A percentile compares a stretch with the other conserved stretches of the same genome.
Evolutionary conservation across 53 echinoderm and acorn worm species (phyloP).

Genomic region (Echinometra lucunter): DNA sequence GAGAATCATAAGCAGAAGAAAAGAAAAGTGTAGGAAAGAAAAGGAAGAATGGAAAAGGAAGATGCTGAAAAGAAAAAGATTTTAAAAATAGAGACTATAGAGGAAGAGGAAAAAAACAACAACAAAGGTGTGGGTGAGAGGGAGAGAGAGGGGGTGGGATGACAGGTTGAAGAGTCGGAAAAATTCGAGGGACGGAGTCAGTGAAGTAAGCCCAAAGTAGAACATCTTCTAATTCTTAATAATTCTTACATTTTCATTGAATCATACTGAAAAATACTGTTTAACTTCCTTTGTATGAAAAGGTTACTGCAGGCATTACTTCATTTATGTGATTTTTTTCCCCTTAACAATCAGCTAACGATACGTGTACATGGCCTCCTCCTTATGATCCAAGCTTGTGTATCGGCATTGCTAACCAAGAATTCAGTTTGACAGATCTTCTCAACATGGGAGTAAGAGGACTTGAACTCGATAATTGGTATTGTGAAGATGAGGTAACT

Average conservation of each 20-base stretch:
- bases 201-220: too few species aligned
- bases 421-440: constrained; percentile 79
- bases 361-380: constrained; percentile 82
- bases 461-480: constrained; percentile 86
- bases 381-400: constrained; percentile 70
- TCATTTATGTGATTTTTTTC: background rate
- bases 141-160: background rate
- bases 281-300: background rate
- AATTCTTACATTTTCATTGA: too few species aligned
- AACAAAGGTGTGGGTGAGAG: background rate
- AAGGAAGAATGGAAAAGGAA: background rate
- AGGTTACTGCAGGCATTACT: background rate
- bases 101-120: background rate
- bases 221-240: too few species aligned
- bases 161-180: background rate
- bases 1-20: too few species aligned
- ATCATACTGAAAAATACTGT: too few species aligned
- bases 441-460: constrained; percentile 82
- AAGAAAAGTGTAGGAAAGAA: background rate
- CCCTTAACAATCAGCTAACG: constrained; percentile 50
- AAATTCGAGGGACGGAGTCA: too few species aligned
- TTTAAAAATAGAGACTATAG: background rate
- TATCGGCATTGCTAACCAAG: constrained; percentile 77
- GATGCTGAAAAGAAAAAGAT: background rate
- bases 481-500: constrained; percentile 74